These are phyloP conservation scores for Drosophila takahashii DNA, from an alignment of 1,140 invertebrate genomes.

Conservation along the genomic window DNA sequence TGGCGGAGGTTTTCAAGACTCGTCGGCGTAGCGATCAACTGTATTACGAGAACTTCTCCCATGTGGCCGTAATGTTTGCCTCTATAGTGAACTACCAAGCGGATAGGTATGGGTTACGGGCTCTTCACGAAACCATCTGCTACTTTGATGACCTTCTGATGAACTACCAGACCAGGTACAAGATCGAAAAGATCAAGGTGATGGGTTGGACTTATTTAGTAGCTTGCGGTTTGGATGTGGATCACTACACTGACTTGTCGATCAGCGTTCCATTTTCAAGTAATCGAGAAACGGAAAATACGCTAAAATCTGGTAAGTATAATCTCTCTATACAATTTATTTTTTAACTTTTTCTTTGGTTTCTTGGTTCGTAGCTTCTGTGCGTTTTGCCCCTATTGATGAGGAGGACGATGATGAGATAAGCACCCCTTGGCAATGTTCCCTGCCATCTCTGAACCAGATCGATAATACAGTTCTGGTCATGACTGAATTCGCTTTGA, in stretches of 20 bases:
- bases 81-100: conserved; percentile 90
- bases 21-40: conserved; percentile 88
- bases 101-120: conserved; percentile 88
- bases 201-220: conserved; percentile 97
- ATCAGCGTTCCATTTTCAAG: not conserved
- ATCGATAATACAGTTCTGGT: conserved; percentile 10
- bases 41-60: conserved; percentile 92
- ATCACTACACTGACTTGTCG: conserved; percentile 16
- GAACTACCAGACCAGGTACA: conserved; percentile 45
- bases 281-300: not conserved
- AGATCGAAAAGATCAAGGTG: conserved; percentile 95
- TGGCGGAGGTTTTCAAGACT: conserved; percentile 90
- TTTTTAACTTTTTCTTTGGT: not conserved
- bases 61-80: conserved; percentile 95
- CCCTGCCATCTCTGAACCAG: not conserved
- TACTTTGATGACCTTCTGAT: conserved; percentile 89
- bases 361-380: not conserved
- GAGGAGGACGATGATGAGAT: conserved; percentile 3
- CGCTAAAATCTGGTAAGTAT: not conserved
- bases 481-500: conserved; percentile 40
- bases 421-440: not conserved
- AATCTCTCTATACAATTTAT: too few relatives aligned
- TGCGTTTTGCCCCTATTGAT: not conserved
- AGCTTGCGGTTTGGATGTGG: conserved; percentile 91
- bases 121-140: conserved; percentile 94